These are phyloP conservation scores for Schizopygopsis malacanthus DNA, from an alignment of 2,797 vertebrate species.

Conservation along the genomic window DNA sequence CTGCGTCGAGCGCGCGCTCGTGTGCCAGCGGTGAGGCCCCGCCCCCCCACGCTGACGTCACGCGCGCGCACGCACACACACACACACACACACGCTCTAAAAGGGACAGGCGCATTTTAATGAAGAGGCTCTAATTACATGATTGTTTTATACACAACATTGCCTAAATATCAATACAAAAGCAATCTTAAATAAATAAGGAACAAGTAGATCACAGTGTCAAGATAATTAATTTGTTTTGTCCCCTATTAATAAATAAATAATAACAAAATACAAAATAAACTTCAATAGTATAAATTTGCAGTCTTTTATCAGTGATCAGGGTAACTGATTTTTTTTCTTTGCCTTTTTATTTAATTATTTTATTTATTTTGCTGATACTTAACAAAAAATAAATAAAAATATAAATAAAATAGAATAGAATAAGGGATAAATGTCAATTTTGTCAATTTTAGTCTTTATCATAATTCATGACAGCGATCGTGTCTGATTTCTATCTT, in stretches of 20 bases:
- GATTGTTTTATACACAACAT: background rate
- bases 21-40: background rate
- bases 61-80: background rate
- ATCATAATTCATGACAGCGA: background rate
- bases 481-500: too few species aligned
- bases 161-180: background rate
- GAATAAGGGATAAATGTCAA: too few species aligned
- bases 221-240: too few species aligned
- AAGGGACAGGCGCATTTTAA: background rate
- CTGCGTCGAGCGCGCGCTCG: background rate
- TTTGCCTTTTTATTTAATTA: too few species aligned
- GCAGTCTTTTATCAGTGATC: too few species aligned
- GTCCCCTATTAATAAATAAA: too few species aligned
- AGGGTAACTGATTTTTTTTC: too few species aligned
- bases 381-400: too few species aligned
- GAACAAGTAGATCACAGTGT: background rate
- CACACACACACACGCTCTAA: background rate
- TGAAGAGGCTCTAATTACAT: background rate
- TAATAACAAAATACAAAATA: too few species aligned
- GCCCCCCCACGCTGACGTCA: background rate
- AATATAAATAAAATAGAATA: too few species aligned
- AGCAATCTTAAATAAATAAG: background rate
- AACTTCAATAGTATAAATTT: too few species aligned
- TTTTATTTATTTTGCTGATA: too few species aligned
- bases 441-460: background rate